Percentiles rank a stretch among this genome's conserved stretches.
Evolutionary conservation across 2,888 invertebrate genomes (phyloP).

Genomic region (Cataglyphis livida): DNA sequence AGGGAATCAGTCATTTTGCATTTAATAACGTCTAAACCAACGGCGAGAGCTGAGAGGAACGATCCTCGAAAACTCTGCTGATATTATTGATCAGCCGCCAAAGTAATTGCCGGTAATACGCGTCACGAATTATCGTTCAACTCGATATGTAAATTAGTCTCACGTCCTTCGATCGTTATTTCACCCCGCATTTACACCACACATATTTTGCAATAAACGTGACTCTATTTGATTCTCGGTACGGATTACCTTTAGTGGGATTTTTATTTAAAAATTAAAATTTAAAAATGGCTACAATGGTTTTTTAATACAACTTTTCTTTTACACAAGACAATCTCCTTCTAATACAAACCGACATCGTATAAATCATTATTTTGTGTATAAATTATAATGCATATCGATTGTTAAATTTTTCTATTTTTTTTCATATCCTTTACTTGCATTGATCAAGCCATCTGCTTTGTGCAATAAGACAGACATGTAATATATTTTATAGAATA

Average conservation of each 20-base stretch:
- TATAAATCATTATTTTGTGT: neutral
- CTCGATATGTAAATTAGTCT: slow-evolving; percentile 36
- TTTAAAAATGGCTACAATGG: neutral
- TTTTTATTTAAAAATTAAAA: neutral
- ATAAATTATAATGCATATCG: slow-evolving; percentile 10
- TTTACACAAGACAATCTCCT: neutral
- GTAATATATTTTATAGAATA: neutral
- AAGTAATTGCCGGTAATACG: slow-evolving; percentile 46
- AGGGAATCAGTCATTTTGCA: slow-evolving; percentile 65
- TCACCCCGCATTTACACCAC: slow-evolving; percentile 13
- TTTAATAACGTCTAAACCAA: slow-evolving; percentile 64
- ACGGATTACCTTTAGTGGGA: neutral
- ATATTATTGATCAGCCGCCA: slow-evolving; percentile 57
- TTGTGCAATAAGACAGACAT: neutral
- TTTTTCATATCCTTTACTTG: neutral
- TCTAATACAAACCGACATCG: neutral
- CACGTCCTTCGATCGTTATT: slow-evolving; percentile 13
- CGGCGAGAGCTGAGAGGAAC: slow-evolving; percentile 36
- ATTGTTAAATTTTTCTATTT: slow-evolving; percentile 6
- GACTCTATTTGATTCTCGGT: neutral
- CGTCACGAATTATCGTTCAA: slow-evolving; percentile 29
- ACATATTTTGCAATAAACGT: slow-evolving; percentile 26
- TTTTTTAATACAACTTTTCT: neutral
- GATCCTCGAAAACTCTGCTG: slow-evolving; percentile 56
- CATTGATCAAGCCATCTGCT: neutral